Base-by-base conservation (phyloP, 2,113 vertebrate species). In the Amblyornis subalaris region DNA sequence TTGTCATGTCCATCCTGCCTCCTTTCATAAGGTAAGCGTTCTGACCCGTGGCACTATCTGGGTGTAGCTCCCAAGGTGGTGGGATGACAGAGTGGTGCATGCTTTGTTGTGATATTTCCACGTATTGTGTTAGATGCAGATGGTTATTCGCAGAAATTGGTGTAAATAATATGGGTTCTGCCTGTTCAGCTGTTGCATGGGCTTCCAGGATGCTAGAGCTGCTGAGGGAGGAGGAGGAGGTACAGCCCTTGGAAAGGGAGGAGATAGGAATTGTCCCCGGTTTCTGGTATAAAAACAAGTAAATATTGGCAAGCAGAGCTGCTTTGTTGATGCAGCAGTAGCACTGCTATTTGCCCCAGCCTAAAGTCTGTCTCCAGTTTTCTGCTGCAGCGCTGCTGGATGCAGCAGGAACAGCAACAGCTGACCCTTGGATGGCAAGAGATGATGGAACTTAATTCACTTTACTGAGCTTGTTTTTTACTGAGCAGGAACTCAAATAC, bases 1-100 rank as follows among this genome's bases (percentile, higher is more conserved):
- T 70, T 94, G 65, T 65, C 60, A 4, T 72, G 58, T 44, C 69
- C 48, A 35, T 75, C 69, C 67, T 82, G 81, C 73, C 38, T 31
- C 5, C 84, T 89, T 57, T 69, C 45, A 13, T 61, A 58, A 95
- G 94, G 91, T 93, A 94, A 95, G 95, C 76, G 0, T 33, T 67
- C 29, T 20, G 35, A 15, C 80, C 2, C 4, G 1, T 31, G 74
- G 62, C 14, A 57, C 2, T 31, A 12, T 45, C 10, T 0, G 12
- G 65, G 51, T 55, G 2, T 35, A 7, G 70, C 80, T 79, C 14
- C 4, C 28, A 17, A 21, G 91, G 13, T 33, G 51, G 16, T 25
- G 2, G 40, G 86, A 64, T 70, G 69, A 16, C 33, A 12, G 75
- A 74, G 14, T 33, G 51, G 11, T 76, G 80, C 78, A 61, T 78